A percentile compares a stretch with the other conserved stretches of the same genome.
Conservation (phyloP, 2,113 vertebrate species). For the Dascyllus trimaculatus region DNA sequence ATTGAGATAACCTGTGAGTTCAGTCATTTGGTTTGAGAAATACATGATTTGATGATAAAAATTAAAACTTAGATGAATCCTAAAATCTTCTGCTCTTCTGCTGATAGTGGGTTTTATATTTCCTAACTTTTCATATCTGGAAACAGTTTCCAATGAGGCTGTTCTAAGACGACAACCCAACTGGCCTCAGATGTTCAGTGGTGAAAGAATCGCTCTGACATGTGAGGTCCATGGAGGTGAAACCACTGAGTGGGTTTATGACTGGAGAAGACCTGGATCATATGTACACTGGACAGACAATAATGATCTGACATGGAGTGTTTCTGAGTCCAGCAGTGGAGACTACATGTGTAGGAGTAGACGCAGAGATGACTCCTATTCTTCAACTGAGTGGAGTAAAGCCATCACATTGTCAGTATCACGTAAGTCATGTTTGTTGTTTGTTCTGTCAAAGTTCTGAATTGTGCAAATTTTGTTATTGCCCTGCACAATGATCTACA, state of each 20-base stretch:
- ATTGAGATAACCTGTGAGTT: conserved; percentile 27
- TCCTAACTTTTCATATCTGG: not conserved
- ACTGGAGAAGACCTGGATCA: not conserved
- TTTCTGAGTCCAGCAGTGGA: rapidly evolving
- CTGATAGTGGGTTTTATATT: not conserved
- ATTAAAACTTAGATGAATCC: not conserved
- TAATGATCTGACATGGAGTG: not conserved
- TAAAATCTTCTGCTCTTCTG: not conserved
- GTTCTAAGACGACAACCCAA: not conserved
- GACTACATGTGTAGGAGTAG: not conserved
- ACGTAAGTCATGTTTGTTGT: conserved; percentile 7
- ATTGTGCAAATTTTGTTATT: no score
- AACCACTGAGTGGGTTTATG: not conserved
- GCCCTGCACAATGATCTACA: no score
- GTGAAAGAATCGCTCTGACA: conserved; percentile 31
- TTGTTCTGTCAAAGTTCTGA: not conserved
- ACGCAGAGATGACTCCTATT: not conserved
- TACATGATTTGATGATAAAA: not conserved
- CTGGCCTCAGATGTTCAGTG: rapidly evolving
- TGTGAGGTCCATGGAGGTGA: conserved; percentile 29
- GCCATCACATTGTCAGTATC: not conserved
- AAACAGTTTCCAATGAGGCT: conserved; percentile 13
- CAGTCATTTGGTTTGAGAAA: no score
- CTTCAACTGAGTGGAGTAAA: conserved; percentile 26
- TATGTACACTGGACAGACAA: not conserved